These are phyloP conservation scores for Bombylius major DNA, from an alignment of 2,888 invertebrate species.

Conservation along the genomic window DNA sequence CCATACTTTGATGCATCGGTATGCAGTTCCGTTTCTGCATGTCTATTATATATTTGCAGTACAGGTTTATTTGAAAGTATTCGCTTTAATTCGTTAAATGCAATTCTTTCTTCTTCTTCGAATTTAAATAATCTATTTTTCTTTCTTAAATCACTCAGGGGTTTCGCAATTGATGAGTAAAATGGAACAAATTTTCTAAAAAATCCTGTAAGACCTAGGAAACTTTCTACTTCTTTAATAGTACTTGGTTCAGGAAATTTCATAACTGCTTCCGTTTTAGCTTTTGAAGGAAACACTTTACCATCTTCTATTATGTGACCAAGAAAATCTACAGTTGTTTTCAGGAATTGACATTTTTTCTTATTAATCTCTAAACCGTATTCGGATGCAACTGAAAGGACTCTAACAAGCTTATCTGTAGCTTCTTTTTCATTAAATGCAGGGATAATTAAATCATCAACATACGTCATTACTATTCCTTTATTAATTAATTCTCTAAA, in stretches of 20 bases:
- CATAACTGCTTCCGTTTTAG: slow-evolving; percentile 18
- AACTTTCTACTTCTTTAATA: slow-evolving; percentile 19
- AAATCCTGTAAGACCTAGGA: slow-evolving; percentile 12
- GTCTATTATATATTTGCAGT: slow-evolving; percentile 12
- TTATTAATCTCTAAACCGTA: slow-evolving; percentile 11
- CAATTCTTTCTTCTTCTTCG: slow-evolving; percentile 7
- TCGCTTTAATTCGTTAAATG: slow-evolving; percentile 10
- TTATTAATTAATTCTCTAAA: too few relatives aligned
- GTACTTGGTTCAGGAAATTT: slow-evolving; percentile 18
- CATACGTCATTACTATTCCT: slow-evolving; percentile 11
- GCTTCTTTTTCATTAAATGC: slow-evolving; percentile 6
- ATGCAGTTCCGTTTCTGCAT: slow-evolving; percentile 14
- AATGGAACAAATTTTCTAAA: background rate
- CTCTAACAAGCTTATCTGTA: slow-evolving; percentile 1
- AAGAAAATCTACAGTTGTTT: slow-evolving; percentile 15
- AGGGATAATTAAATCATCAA: slow-evolving; percentile 18
- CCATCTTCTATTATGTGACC: slow-evolving; percentile 16
- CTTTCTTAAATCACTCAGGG: background rate
- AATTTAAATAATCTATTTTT: slow-evolving; percentile 8
- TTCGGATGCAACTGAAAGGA: slow-evolving; percentile 2
- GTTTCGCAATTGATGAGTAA: slow-evolving; percentile 17
- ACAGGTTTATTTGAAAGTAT: slow-evolving; percentile 9
- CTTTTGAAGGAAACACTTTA: slow-evolving; percentile 15
- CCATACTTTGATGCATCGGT: slow-evolving; percentile 16
- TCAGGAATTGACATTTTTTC: slow-evolving; percentile 17